Evolutionary conservation across 2,797 vertebrate genomes (phyloP), one percentile per base, ranked within the genome.

Genomic region (Todus mexicanus): DNA sequence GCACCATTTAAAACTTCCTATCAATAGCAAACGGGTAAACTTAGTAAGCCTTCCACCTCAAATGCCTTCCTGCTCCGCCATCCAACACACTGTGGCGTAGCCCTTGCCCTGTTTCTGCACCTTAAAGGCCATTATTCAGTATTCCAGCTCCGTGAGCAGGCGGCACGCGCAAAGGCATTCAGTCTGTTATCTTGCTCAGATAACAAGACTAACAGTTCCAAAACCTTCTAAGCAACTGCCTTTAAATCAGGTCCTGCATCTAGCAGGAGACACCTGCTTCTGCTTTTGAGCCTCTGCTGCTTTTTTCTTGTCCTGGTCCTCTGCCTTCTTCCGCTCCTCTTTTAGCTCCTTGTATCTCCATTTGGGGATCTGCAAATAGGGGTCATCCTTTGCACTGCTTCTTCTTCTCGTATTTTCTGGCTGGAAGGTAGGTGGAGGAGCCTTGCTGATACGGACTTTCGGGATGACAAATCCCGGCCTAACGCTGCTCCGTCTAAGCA

Each of bases 331-430:
- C 90, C 98, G 96, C 72, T 99, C 98, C 83, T 99, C 99, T 93
- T 99, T 99, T 10, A 99, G 94, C 93, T 99, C 99, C 96, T 99
- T 99, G 97, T 99, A 99, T 27, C 98, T 97, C 99, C 99, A 99
- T 92, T 98, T 99, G 82, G 99, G 99, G 83, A 99, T 97, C 97
- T 99, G 98, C 92, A 99, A 97, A 61, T 99, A 97, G 64, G 94
- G 95, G 73, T 96, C 98, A 11, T 98, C 97, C 94, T 97, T 98
- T 61, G 85, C 47, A 40, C 97, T 98, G 96, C 98, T 98, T 94
- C 98, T 98, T 84, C 97, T 95, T 6, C 96, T 92, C 1, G 94
- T 66, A 35, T 97, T 98, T 78, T 99, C 98, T 0, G 99, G 99
- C 60, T 98, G 96, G 63, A 98, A 99, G n/a, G 98, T 98, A 69